phyloP scores from a whole-genome alignment of 2,888 invertebrate genomes.

The Euclidia mi region DNA sequence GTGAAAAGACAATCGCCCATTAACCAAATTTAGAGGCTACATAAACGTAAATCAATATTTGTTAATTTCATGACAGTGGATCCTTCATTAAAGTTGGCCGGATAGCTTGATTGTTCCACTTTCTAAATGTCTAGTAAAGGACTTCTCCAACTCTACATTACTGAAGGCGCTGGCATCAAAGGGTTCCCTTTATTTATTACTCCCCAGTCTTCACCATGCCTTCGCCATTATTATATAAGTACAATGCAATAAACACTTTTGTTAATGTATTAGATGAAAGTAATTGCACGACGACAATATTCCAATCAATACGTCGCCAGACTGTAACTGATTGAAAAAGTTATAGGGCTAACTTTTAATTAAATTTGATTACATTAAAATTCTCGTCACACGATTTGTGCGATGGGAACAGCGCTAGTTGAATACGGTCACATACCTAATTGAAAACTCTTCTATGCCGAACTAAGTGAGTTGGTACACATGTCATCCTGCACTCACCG shows the following conservation, averaged over 20 bases:
- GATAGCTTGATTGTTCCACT: slow-evolving; percentile 19
- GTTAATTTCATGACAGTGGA: slow-evolving; percentile 19
- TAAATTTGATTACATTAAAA: slow-evolving; percentile 23
- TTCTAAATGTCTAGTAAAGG: slow-evolving; percentile 29
- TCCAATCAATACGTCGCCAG: slow-evolving; percentile 11
- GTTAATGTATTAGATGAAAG: not conserved
- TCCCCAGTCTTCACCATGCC: not conserved
- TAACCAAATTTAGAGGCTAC: slow-evolving; percentile 23
- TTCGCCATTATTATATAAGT: not conserved
- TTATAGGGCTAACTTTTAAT: slow-evolving; percentile 31
- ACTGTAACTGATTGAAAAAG: slow-evolving; percentile 26
- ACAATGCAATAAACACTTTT: not conserved
- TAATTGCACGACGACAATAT: not conserved
- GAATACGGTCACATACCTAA: slow-evolving; percentile 22
- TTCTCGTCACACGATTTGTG: slow-evolving; percentile 13
- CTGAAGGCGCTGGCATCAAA: slow-evolving; percentile 5
- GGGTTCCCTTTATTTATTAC: slow-evolving; percentile 4
- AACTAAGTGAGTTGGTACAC: slow-evolving; percentile 42
- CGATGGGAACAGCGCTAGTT: slow-evolving; percentile 17
- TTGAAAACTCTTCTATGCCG: slow-evolving; percentile 39
- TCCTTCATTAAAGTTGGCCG: slow-evolving; percentile 16
- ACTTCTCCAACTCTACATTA: slow-evolving; percentile 14
- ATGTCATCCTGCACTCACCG: slow-evolving; percentile 67
- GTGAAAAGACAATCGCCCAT: slow-evolving; percentile 19
- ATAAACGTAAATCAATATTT: slow-evolving; percentile 31